Conservation (phyloP, 1,140 invertebrate species). For the Drosophila truncata region DNA sequence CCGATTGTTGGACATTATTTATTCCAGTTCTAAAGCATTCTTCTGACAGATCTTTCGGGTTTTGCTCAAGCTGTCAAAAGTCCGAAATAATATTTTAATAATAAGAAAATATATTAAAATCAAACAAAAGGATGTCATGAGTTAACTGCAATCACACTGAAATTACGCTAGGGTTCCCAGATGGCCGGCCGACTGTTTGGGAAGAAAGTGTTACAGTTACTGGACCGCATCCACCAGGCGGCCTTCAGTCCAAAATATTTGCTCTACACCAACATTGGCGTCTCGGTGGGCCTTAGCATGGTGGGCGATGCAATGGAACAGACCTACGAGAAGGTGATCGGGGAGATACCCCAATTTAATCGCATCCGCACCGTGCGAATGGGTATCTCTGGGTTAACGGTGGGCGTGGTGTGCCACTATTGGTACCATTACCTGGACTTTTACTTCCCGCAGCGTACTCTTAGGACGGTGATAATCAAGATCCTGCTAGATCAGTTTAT, state of each 20-base stretch:
- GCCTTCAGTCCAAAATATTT: constrained; percentile 91
- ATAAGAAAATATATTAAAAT: background rate
- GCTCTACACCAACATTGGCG: constrained; percentile 92
- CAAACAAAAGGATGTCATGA: background rate
- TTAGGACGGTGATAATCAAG: constrained; percentile 91
- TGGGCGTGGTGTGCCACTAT: constrained; percentile 93
- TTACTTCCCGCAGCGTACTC: constrained; percentile 87
- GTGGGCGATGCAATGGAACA: constrained; percentile 94
- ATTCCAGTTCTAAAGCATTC: too few relatives aligned
- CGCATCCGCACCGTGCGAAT: constrained; percentile 90
- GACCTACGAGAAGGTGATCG: constrained; percentile 90
- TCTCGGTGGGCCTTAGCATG: constrained; percentile 91
- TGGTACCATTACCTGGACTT: constrained; percentile 92
- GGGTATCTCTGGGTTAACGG: constrained; percentile 90
- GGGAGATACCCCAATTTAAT: constrained; percentile 88
- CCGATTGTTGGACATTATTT: background rate
- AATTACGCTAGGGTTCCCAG: background rate
- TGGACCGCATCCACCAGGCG: constrained; percentile 24
- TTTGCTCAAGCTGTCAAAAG: too few relatives aligned
- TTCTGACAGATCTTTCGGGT: too few relatives aligned
- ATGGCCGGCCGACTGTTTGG: constrained; percentile 40
- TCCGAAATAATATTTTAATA: background rate
- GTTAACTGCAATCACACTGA: background rate
- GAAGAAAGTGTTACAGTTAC: constrained; percentile 3
- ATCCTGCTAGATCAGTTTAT: constrained; percentile 95